Base-by-base conservation (phyloP, 2,113 vertebrate genomes). In the Phoenicopterus ruber region DNA sequence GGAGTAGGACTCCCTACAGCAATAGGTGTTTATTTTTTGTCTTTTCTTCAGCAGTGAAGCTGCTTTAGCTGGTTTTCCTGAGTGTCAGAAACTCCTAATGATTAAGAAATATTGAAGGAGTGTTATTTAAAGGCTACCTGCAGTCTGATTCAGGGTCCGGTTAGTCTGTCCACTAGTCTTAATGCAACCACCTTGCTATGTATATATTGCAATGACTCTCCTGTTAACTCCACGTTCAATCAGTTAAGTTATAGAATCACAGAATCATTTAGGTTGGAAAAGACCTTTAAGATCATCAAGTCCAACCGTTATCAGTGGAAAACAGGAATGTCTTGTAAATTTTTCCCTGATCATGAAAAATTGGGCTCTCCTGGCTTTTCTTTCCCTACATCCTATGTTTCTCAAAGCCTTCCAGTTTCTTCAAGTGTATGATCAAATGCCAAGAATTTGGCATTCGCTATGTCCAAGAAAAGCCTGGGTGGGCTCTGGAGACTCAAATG, bases 91-190 rank as follows among this genome's bases (percentile, higher is more conserved):
- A 71, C 52, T 49, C 38, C 63, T 86, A 89, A 90, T 38, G 76
- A 79, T 81, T 82, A 91, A 70, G 94, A 92, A 91, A 69, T 93
- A 92, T 54, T 49, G 84, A 44, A 88, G 18, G 38, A 72, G 70
- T 93, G 87, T 95, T 97, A 96, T 96, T 97, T 96, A 96, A 86
- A 92, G 92, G 73, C 61, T 95, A 94, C 63, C 67, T 55, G 85
- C 66, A 77, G 57, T 80, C 90, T 82, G 66, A 90, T 89, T 95
- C 57, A 93, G 93, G 88, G 83, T 73, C 87, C 82, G 80, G 77
- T 38, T 70, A 93, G 66, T 86, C 59, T 63, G 85, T 84, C 83
- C 88, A 66, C 70, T 89, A 61, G 74, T 96, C 67, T 90, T 96
- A 91, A 95, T 82, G 42, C 14, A 24, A 90, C 61, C 87, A 77